phyloP scores from a whole-genome alignment of 2,888 invertebrate genomes.

The Serripes groenlandicus region DNA sequence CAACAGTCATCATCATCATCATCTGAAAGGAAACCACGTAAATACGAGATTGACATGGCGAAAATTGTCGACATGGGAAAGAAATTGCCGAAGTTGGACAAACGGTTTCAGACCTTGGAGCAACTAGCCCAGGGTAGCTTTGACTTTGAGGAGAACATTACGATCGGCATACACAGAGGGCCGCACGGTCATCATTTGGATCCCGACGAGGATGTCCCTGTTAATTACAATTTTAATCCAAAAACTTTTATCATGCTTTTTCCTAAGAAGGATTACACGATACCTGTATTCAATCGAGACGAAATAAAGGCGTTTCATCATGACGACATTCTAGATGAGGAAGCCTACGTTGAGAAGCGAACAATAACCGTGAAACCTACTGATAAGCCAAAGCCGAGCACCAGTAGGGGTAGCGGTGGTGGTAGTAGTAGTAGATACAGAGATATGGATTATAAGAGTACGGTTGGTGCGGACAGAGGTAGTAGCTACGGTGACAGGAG shows the following conservation, averaged over 20 bases:
- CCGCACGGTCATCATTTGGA: constrained; percentile 68
- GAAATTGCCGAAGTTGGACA: constrained; percentile 43
- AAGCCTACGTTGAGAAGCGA: constrained; percentile 72
- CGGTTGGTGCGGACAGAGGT: constrained; percentile 36
- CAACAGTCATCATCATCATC: constrained; percentile 41
- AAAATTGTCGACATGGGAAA: constrained; percentile 45
- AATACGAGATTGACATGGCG: constrained; percentile 46
- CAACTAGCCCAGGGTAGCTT: constrained; percentile 63
- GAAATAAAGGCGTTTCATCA: constrained; percentile 78
- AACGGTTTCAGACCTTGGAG: constrained; percentile 60
- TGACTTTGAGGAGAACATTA: constrained; percentile 81
- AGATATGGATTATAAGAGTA: constrained; percentile 55
- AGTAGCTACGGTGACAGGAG: constrained; percentile 56
- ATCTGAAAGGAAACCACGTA: constrained; percentile 27
- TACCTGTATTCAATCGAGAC: constrained; percentile 80
- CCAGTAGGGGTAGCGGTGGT: constrained; percentile 8
- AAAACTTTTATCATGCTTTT: constrained; percentile 76
- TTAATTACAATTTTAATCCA: constrained; percentile 73
- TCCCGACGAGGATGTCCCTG: constrained; percentile 71
- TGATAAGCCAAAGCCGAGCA: constrained; percentile 51
- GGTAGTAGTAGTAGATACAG: constrained; percentile 8
- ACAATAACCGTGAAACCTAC: constrained; percentile 71
- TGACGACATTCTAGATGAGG: constrained; percentile 77
- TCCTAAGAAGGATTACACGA: constrained; percentile 76
- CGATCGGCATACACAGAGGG: constrained; percentile 81